These are phyloP conservation scores for Drosophila jambulina DNA, from an alignment of 1,140 invertebrate genomes.

Conservation along the genomic window DNA sequence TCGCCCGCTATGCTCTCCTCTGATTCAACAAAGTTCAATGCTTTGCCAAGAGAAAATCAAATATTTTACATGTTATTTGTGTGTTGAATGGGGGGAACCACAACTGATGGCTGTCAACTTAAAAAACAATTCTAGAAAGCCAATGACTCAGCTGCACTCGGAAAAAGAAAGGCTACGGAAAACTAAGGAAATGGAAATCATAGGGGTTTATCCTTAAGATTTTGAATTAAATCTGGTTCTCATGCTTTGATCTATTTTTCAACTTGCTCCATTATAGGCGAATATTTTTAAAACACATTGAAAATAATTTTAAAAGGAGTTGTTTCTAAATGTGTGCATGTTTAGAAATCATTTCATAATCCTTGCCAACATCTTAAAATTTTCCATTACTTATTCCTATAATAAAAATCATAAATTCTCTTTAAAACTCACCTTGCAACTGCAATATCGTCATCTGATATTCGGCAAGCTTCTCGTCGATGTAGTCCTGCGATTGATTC, in stretches of 20 bases:
- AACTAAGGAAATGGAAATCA: not conserved
- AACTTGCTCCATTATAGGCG: not conserved
- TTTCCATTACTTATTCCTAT: not conserved
- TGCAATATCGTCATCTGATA: constrained; percentile 96
- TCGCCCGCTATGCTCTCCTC: constrained; percentile 17
- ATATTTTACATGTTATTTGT: constrained; percentile 42
- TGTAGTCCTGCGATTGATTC: constrained; percentile 96
- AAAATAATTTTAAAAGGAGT: too few relatives aligned
- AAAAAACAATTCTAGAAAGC: constrained; percentile 30
- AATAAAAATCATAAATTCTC: too few relatives aligned
- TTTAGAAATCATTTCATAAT: not conserved
- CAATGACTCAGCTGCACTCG: constrained; percentile 19
- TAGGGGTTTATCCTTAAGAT: not conserved
- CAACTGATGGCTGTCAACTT: constrained; percentile 34
- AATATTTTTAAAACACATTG: not conserved
- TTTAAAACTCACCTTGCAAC: constrained; percentile 91
- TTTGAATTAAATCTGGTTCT: not conserved
- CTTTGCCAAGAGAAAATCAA: constrained; percentile 58
- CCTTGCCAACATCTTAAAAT: not conserved
- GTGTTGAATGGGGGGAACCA: constrained; percentile 9
- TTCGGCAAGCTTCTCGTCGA: constrained; percentile 96
- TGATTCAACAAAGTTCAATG: constrained; percentile 62
- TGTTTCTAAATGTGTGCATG: too few relatives aligned
- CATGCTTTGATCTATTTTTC: fast-evolving
- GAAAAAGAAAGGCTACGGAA: not conserved